Conservation (phyloP, 2,888 invertebrate genomes). For the Hypolimnas misippus region DNA sequence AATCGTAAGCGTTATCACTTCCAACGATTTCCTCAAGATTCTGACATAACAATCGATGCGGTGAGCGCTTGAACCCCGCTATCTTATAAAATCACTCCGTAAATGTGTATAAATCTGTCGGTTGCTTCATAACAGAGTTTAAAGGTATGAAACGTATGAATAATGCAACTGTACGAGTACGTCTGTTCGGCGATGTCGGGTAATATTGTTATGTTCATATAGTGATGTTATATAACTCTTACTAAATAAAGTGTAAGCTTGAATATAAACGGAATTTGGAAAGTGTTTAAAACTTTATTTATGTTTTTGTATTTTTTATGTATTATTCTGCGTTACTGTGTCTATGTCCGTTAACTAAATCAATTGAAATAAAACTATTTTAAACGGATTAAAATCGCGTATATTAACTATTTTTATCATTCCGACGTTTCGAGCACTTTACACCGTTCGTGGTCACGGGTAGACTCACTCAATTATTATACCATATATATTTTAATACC, state of each 20-base stretch:
- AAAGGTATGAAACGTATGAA: slow-evolving; percentile 63
- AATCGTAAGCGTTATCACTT: neutral
- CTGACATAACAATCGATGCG: neutral
- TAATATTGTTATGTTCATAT: slow-evolving; percentile 52
- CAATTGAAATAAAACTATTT: no score
- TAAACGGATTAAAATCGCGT: no score
- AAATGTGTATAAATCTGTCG: slow-evolving; percentile 46
- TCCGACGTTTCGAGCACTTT: no score
- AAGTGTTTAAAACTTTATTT: neutral
- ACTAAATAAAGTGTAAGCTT: slow-evolving; percentile 24
- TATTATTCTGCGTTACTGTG: no score
- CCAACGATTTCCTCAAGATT: neutral
- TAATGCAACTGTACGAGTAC: slow-evolving; percentile 54
- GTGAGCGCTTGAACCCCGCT: neutral
- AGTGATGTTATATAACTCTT: slow-evolving; percentile 43
- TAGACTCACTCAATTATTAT: no score
- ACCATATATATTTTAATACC: no score
- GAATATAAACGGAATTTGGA: slow-evolving; percentile 5
- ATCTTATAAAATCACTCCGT: slow-evolving; percentile 25
- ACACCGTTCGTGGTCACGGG: no score
- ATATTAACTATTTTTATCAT: no score
- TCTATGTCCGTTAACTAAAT: no score
- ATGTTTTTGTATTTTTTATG: no score
- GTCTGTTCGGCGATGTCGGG: slow-evolving; percentile 44
- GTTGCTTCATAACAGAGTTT: slow-evolving; percentile 57